These are phyloP conservation scores for Vidua chalybeata DNA, from an alignment of 2,113 vertebrate genomes.

Conservation along the genomic window DNA sequence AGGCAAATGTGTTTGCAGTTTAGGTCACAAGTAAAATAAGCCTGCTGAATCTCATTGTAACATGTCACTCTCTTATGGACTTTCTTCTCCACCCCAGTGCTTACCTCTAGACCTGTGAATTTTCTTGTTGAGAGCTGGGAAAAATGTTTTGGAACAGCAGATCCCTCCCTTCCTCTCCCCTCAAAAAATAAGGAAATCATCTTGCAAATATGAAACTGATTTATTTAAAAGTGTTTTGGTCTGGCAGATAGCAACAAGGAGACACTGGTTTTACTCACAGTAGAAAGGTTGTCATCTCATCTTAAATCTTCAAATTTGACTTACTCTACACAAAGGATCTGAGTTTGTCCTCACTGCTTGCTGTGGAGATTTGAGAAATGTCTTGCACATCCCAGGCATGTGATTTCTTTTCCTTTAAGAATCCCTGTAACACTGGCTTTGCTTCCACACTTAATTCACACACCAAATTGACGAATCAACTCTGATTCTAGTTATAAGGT, in stretches of 20 bases:
- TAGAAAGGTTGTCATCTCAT: background rate
- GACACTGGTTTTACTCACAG: background rate
- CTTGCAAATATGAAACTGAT: background rate
- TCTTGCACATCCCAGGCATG: background rate
- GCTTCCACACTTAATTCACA: background rate
- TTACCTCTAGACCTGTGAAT: background rate
- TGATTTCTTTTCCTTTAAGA: background rate
- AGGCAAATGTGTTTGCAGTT: slow-evolving; percentile 9
- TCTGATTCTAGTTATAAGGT: background rate
- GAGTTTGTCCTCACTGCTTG: background rate
- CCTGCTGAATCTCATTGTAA: background rate
- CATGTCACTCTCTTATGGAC: background rate
- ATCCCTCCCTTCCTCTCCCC: background rate
- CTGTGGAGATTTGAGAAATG: background rate
- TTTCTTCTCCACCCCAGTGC: background rate
- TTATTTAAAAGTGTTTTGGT: background rate
- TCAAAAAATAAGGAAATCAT: background rate
- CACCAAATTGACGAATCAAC: background rate
- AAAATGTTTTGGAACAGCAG: background rate
- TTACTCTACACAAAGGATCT: background rate
- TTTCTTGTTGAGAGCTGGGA: background rate
- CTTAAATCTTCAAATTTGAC: background rate
- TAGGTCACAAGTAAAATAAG: slow-evolving; percentile 44
- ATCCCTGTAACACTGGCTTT: background rate
- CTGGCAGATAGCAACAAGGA: background rate